phyloP scores from a whole-genome alignment of 2,797 vertebrate species.

The Propithecus perrieri region DNA sequence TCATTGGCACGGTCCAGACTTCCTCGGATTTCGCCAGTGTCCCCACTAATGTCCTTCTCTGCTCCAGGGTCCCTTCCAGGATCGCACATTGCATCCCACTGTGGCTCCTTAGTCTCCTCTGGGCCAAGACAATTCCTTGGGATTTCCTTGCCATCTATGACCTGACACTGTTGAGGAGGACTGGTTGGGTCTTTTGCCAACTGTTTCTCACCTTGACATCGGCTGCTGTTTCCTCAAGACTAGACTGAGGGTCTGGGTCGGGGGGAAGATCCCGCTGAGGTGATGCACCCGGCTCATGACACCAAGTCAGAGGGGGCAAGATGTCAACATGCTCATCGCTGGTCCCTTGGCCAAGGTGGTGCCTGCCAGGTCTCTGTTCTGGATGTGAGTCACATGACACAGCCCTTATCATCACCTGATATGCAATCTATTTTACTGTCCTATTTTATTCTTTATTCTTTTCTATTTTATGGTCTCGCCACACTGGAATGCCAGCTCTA shows the following conservation, averaged over 20 bases:
- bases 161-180: too few relatives aligned
- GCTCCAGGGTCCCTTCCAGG: background rate
- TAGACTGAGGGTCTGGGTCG: background rate
- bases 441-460: background rate
- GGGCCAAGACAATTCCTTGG: too few relatives aligned
- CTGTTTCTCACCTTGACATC: background rate
- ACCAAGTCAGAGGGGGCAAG: background rate
- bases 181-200: background rate
- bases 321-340: fast-evolving
- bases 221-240: background rate
- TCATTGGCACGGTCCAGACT: fast-evolving
- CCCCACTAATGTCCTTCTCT: background rate
- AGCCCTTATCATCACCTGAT: background rate
- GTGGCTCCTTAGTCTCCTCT: fast-evolving
- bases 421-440: fast-evolving
- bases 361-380: background rate
- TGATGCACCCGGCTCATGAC: too few relatives aligned
- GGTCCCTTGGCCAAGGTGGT: too few relatives aligned
- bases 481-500: background rate
- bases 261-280: background rate
- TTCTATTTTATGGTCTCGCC: background rate
- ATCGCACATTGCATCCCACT: background rate
- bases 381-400: fast-evolving
- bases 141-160: background rate
- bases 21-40: too few relatives aligned